Percentiles rank a stretch among this genome's conserved stretches.
phyloP scores from a whole-genome alignment of 2,797 vertebrate species.

The Melanotaenia trifasciata region DNA sequence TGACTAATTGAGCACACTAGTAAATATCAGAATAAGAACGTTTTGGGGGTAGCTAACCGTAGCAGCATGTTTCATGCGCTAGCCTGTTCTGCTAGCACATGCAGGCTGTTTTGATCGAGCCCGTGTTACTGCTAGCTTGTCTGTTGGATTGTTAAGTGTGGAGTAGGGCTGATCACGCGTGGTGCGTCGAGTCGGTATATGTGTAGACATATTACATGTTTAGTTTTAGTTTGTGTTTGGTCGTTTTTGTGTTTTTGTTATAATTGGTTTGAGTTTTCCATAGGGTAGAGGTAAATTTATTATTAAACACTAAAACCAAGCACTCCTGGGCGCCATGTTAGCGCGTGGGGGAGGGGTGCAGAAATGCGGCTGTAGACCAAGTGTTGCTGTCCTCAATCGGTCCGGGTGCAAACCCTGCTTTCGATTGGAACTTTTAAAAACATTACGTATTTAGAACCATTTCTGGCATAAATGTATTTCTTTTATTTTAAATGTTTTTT shows the following conservation, averaged over 20 bases:
- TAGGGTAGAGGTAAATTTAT: conserved; percentile 7
- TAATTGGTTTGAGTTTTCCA: not conserved
- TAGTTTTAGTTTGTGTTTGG: not conserved
- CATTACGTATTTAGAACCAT: not conserved
- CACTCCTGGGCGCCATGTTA: conserved; percentile 84
- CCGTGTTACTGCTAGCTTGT: conserved; percentile 51
- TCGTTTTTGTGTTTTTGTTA: not conserved
- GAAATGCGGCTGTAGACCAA: conserved; percentile 50
- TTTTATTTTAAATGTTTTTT: not conserved
- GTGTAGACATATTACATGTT: not conserved
- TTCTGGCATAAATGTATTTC: not conserved
- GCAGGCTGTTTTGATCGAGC: conserved; percentile 65
- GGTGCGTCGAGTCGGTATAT: conserved; percentile 8
- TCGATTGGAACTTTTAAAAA: conserved; percentile 25
- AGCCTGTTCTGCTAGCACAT: conserved; percentile 56
- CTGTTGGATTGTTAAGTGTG: conserved; percentile 53
- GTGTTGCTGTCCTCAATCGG: conserved; percentile 23
- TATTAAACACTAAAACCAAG: conserved; percentile 64
- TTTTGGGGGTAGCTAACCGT: not conserved
- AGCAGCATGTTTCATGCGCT: conserved; percentile 25
- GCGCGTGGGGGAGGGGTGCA: conserved; percentile 80
- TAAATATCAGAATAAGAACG: not conserved
- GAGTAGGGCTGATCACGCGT: conserved; percentile 26
- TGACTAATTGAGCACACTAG: not conserved
- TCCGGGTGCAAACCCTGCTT: conserved; percentile 15